Evolutionary conservation across 2,113 vertebrate genomes (phyloP).

Genomic region (Verasper variegatus): DNA sequence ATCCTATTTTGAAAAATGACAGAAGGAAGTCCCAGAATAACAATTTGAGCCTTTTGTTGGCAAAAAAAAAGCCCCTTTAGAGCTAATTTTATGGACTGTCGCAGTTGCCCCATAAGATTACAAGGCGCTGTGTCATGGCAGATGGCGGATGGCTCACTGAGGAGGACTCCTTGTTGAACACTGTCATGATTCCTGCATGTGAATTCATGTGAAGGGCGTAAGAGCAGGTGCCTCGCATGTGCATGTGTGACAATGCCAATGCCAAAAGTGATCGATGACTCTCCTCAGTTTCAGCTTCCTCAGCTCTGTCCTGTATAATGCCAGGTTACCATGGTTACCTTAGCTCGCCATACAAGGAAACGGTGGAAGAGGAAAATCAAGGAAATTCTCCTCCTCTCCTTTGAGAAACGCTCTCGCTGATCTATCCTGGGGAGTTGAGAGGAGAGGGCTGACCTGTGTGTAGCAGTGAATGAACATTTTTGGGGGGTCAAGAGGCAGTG

Average conservation of each 20-base stretch:
- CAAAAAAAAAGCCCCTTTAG: too few species aligned
- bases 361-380: not conserved
- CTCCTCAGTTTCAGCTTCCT: slow-evolving; percentile 60
- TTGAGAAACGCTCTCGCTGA: not conserved
- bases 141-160: too few species aligned
- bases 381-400: not conserved
- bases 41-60: too few species aligned
- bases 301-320: slow-evolving; percentile 59
- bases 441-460: slow-evolving; percentile 17
- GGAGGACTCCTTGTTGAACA: too few species aligned
- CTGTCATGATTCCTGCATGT: not conserved
- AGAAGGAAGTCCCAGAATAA: too few species aligned
- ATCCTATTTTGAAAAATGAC: too few species aligned
- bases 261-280: slow-evolving; percentile 69
- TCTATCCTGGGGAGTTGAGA: slow-evolving; percentile 27
- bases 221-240: slow-evolving; percentile 2
- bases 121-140: too few species aligned
- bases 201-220: slow-evolving; percentile 30
- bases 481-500: not conserved
- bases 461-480: too few species aligned
- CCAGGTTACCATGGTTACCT: slow-evolving; percentile 76
- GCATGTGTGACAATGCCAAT: slow-evolving; percentile 6
- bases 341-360: slow-evolving; percentile 61
- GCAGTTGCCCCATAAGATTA: too few species aligned
- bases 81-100: too few species aligned